These are phyloP conservation scores for Enoplolaimus lenunculus DNA, from an alignment of 2,888 invertebrate species.

Conservation along the genomic window DNA sequence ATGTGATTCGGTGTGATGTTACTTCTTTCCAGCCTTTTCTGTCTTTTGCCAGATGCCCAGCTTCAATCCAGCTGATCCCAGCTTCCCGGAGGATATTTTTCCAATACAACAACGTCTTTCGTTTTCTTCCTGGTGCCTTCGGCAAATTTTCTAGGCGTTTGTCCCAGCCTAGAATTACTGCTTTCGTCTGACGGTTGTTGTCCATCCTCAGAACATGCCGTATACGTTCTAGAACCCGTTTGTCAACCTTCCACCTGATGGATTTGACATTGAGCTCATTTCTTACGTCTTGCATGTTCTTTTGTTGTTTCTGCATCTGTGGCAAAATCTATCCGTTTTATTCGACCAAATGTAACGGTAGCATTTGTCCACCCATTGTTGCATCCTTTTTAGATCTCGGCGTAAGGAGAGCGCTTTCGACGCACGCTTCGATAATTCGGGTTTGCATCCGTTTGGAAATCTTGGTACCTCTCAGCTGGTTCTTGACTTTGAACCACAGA, in stretches of 20 bases:
- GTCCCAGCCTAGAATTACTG: background rate
- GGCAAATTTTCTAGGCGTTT: background rate
- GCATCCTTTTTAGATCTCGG: no score
- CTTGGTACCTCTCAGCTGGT: no score
- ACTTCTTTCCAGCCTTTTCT: no score
- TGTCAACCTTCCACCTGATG: background rate
- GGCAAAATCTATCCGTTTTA: background rate
- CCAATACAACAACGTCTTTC: background rate
- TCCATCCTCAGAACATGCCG: background rate
- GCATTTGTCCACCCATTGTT: no score
- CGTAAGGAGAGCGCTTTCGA: no score
- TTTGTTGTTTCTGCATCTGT: background rate
- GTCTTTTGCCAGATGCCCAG: background rate
- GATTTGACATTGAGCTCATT: background rate
- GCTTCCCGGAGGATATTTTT: background rate
- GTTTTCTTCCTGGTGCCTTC: background rate
- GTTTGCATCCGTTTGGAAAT: no score
- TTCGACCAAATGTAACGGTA: no score
- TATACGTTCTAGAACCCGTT: background rate
- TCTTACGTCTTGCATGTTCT: background rate
- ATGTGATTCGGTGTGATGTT: no score
- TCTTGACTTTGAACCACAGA: no score
- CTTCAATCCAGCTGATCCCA: background rate
- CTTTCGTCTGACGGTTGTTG: background rate
- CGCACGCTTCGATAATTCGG: no score